These are phyloP conservation scores for Phrynocephalus vlangalii DNA, from an alignment of 2,797 vertebrate genomes.

Conservation along the genomic window DNA sequence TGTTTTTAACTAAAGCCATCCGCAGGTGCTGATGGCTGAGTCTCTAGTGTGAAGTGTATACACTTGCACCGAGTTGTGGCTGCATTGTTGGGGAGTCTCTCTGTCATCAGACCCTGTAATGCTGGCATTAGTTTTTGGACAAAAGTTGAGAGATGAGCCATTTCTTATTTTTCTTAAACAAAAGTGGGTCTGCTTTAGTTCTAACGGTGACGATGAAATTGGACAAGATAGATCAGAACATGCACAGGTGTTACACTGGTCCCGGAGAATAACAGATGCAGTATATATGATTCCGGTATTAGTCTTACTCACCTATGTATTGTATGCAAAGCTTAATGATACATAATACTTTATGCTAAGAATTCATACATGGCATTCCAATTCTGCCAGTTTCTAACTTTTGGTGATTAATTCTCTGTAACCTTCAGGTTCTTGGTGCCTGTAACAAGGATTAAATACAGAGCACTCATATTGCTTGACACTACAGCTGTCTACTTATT, in stretches of 20 bases:
- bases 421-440: background rate
- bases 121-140: background rate
- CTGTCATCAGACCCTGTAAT: background rate
- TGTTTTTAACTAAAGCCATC: background rate
- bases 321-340: background rate
- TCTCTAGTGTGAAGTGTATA: background rate
- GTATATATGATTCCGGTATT: conserved; percentile 24
- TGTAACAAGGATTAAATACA: background rate
- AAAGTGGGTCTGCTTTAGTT: background rate
- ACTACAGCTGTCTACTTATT: background rate
- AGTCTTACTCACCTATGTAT: conserved; percentile 17
- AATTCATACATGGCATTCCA: conserved; percentile 9
- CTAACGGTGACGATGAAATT: background rate
- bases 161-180: background rate
- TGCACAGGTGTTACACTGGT: background rate
- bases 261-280: conserved; percentile 5
- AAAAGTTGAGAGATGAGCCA: background rate
- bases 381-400: background rate
- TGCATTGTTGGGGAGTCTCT: background rate
- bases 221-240: background rate
- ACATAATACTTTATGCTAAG: background rate
- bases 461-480: background rate
- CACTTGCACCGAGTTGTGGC: background rate
- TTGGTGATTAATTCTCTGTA: background rate
- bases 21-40: background rate